Conservation (phyloP, 2,113 vertebrate species). For the Corynorhinus townsendii region DNA sequence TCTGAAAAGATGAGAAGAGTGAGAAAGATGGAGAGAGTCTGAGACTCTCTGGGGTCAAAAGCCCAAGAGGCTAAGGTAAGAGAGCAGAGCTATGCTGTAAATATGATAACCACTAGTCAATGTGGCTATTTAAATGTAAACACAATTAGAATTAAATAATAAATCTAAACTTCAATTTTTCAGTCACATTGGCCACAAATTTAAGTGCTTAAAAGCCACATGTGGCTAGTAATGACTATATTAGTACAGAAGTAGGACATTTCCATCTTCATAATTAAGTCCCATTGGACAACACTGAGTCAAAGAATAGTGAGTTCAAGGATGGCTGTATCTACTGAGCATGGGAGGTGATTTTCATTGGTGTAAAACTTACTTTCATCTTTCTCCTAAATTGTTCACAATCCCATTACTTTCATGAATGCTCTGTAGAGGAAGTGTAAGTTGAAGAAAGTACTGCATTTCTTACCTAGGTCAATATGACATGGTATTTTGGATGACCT, state of each 20-base stretch:
- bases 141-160: background rate
- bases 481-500: background rate
- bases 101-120: background rate
- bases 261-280: background rate
- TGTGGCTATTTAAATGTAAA: background rate
- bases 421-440: background rate
- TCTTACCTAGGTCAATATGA: background rate
- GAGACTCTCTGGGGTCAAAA: background rate
- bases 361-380: background rate
- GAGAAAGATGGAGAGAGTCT: background rate
- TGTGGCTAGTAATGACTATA: background rate
- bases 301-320: background rate
- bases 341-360: background rate
- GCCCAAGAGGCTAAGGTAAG: background rate
- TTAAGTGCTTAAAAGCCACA: background rate
- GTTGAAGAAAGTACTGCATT: background rate
- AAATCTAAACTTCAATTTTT: background rate
- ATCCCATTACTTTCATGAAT: background rate
- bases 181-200: background rate
- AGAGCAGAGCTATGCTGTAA: background rate
- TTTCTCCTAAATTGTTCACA: background rate
- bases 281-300: background rate
- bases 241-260: background rate
- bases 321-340: background rate
- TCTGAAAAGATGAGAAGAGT: background rate